Percentiles rank a stretch among this genome's conserved stretches.
phyloP scores from a whole-genome alignment of 2,888 invertebrate species.

The Drosophila mimica region DNA sequence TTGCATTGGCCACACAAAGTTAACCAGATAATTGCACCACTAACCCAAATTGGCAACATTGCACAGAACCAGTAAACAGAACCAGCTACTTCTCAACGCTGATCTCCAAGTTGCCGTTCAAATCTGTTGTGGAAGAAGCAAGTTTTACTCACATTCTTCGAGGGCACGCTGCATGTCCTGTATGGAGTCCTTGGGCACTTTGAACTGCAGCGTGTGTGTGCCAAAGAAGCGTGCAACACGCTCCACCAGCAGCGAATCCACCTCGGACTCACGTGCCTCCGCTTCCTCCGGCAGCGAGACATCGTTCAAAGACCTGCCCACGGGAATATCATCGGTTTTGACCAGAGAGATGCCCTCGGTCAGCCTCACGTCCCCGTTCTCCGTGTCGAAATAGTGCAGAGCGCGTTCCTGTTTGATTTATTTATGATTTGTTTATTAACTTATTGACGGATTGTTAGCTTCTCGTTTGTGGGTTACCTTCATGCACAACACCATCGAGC shows the following conservation, averaged over 20 bases:
- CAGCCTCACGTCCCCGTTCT: conserved; percentile 87
- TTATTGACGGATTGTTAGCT: conserved; percentile 13
- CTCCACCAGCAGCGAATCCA: conserved; percentile 90
- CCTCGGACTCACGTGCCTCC: conserved; percentile 89
- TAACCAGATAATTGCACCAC: conserved; percentile 66
- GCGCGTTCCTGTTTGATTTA: conserved; percentile 88
- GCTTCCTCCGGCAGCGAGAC: conserved; percentile 90
- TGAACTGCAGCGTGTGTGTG: conserved; percentile 92
- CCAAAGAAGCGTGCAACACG: conserved; percentile 91
- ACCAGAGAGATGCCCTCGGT: conserved; percentile 88
- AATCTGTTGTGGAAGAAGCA: too few species aligned
- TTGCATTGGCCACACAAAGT: conserved; percentile 21
- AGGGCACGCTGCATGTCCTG: conserved; percentile 91
- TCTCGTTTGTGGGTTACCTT: conserved; percentile 86
- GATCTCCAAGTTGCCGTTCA: not conserved
- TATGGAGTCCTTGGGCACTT: conserved; percentile 90
- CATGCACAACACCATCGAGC: conserved; percentile 89
- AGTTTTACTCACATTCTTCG: conserved; percentile 90
- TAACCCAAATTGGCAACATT: conserved; percentile 72
- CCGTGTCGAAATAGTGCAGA: conserved; percentile 89
- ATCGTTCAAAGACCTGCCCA: conserved; percentile 87
- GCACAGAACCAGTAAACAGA: conserved; percentile 62
- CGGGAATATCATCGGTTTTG: conserved; percentile 87
- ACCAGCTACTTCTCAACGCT: not conserved
- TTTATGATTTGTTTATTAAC: conserved; percentile 3